Conservation (phyloP, 2,797 vertebrate species). For the Lemur catta region DNA sequence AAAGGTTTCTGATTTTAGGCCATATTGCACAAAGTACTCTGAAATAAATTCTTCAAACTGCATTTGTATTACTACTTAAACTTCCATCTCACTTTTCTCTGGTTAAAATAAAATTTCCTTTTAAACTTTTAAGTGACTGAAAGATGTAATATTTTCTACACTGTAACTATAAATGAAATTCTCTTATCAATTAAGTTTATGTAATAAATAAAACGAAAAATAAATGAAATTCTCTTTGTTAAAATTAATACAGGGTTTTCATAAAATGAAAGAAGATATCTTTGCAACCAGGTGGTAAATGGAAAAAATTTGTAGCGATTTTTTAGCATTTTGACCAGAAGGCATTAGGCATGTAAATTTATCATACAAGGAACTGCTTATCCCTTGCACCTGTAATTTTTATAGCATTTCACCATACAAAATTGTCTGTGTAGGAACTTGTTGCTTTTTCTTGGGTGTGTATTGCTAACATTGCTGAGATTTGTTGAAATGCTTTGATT, state of each 20-base stretch:
- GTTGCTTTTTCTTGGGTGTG: not conserved
- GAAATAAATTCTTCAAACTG: not conserved
- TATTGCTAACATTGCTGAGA: not conserved
- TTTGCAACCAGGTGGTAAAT: not conserved
- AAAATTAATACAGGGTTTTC: not conserved
- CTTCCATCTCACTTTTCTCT: not conserved
- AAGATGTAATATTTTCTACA: not conserved
- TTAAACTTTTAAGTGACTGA: not conserved
- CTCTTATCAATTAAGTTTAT: not conserved
- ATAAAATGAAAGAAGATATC: not conserved
- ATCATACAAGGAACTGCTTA: not conserved
- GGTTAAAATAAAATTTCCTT: constrained; percentile 3
- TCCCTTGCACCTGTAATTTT: not conserved
- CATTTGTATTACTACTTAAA: not conserved
- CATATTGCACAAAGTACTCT: not conserved
- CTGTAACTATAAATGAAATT: not conserved
- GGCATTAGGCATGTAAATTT: not conserved
- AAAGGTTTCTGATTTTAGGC: not conserved
- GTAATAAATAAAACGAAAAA: not conserved
- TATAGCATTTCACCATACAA: not conserved
- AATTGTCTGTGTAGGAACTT: not conserved
- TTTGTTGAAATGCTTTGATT: not conserved
- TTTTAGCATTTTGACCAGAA: not conserved
- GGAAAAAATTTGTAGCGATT: not conserved
- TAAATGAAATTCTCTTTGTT: not conserved